Evolutionary conservation across 2,888 invertebrate species (phyloP), one percentile per base, ranked within the genome.

Genomic region (Andrena camellia): DNA sequence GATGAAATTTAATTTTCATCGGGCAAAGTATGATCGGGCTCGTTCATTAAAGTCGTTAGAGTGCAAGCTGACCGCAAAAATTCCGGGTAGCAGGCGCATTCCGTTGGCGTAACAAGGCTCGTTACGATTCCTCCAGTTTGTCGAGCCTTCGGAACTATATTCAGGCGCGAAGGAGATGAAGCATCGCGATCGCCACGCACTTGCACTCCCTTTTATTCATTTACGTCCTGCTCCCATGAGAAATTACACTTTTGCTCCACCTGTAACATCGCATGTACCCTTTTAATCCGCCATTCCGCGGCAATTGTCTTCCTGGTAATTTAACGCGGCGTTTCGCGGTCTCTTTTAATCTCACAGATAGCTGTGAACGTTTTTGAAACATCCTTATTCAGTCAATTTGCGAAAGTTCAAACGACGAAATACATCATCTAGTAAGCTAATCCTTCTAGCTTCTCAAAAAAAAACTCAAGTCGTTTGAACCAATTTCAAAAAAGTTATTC

Each of bases 1-100:
- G 76, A 76, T 63, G 48, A 26, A 62, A 76, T 57, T 76, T 54
- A 68, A 66, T 79, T 78, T 70, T 8, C 59, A 29, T 69, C 10
- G 13, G 23, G 20, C 10, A 8, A 57, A 23, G 20, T 23, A 57
- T 57, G 23, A 23, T n/a, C n/a, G n/a, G n/a, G n/a, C 42, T 42
- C 17, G 42, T 42, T 42, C 17, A 42, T 42, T 42, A 4, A 5
- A 5, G 17, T 17, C 5, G 17, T 42, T 42, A 42, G 17, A 42
- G 42, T 17, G 42, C 77, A 31, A 1, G 10, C 62, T 5, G 52
- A 10, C 70, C 50, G 52, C 48, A 67, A 66, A 63, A 66, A 73
- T 60, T 26, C 33, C 48, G 10, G 17, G 17, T 48, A 20, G 33
- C 23, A 70, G 42, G 33, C 42, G 50, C 35, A 60, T 62, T 64